Base-by-base conservation (phyloP, 2,888 invertebrate species). In the Drymonia ruficornis region DNA sequence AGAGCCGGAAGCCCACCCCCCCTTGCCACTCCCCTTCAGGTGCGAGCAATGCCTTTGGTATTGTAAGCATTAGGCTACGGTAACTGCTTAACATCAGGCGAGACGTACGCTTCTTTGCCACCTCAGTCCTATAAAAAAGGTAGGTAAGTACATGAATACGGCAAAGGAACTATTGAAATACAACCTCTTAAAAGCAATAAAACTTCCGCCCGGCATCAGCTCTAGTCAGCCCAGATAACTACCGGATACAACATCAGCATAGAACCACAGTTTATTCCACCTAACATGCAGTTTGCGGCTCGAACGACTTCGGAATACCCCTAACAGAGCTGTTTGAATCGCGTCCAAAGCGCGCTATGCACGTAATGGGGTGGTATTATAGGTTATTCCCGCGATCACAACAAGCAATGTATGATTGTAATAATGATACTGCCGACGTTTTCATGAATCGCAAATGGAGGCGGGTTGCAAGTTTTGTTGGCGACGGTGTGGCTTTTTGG, bases 251-350 rank as follows among this genome's bases (percentile, higher is more conserved):
- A 59, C 57, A 70, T 72, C 70, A 68, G 61, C 69, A 69, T 72
- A 63, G 61, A 51, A 65, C 56, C 49, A 50, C 59, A 63, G 61
- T 70, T 68, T 72, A 67, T 67, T 64, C 56, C 48, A 29, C 53
- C 64, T 66, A 61, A 72, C 75, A 77, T 65, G 72, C 76, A 78
- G 72, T 80, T 80, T 76, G 76, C 31, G 72, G 75, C 50, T 63
- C 49, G 59, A 78, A 79, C 72, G 78, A 77, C 72, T 60, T 63
- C 63, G 61, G 49, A 67, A 64, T 65, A 66, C 64, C 52, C 56
- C 65, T 69, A 71, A 76, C 74, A 59, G 55, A 69, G 72, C 73
- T 65, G 73, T 80, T 80, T 80, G 78, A 78, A 80, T 66, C 65
- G 56, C 53, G 70, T 78, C 78, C 80, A 80, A 79, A 71, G 70